Conservation (phyloP, 2,797 vertebrate genomes). For the Microhierax caerulescens region DNA sequence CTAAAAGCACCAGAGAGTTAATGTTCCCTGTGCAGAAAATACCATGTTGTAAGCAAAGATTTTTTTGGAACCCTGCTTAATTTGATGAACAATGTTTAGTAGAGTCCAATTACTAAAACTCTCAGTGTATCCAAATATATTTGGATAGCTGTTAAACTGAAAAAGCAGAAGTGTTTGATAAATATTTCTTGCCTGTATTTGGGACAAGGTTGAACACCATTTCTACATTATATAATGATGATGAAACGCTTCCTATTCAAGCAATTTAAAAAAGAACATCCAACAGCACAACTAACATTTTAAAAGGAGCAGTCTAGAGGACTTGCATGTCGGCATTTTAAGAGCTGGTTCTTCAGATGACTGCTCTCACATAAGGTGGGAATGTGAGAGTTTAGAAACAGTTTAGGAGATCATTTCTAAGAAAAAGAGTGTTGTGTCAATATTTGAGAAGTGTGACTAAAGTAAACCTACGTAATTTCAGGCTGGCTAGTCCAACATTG, state of each 20-base stretch:
- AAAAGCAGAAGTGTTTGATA: not conserved
- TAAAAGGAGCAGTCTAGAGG: not conserved
- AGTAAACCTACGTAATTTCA: not conserved
- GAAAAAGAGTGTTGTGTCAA: not conserved
- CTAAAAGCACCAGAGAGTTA: not conserved
- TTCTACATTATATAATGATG: not conserved
- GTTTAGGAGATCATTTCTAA: not conserved
- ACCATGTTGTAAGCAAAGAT: not conserved
- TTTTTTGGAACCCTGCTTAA: not conserved
- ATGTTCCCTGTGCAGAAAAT: not conserved
- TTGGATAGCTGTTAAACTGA: not conserved
- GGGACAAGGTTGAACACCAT: not conserved
- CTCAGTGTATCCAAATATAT: not conserved
- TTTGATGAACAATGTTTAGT: not conserved
- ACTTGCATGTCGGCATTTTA: not conserved
- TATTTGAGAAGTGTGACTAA: not conserved
- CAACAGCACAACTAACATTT: not conserved
- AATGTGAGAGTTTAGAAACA: not conserved
- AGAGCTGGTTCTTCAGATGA: not conserved
- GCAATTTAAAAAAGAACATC: conserved; percentile 13
- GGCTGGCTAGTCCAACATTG: rapidly evolving
- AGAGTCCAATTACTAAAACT: not conserved
- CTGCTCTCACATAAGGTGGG: not conserved
- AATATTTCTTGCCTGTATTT: conserved; percentile 11
- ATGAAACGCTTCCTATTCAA: not conserved